Evolutionary conservation across 2,113 vertebrate genomes (phyloP), one percentile per base, ranked within the genome.

Genomic region (Clinocottus analis): DNA sequence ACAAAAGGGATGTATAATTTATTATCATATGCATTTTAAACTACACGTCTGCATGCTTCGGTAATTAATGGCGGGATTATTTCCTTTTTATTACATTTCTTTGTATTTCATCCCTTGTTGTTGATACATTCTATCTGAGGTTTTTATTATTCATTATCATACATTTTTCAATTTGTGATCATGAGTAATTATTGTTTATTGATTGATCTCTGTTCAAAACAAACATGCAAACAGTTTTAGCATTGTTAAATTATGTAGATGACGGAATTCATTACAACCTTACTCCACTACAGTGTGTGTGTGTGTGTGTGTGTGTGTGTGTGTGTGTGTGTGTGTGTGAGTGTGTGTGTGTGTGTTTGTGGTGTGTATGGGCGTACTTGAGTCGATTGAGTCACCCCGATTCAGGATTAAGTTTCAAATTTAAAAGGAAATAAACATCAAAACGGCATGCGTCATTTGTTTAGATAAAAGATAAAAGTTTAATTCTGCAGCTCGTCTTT

Each of bases 361-460:
- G 6, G 33, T 25, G 23, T 56, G 16, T 45, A 12, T 77, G 45
- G 2, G 31, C 0, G 25, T 55, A 25, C 19, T 2, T 53, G 45
- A 23, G n/a, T n/a, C n/a, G n/a, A n/a, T n/a, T n/a, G 11, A 5
- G 16, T 33, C 21, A 19, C 17, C 29, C 33, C 13, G 13, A 35
- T 68, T 43, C 19, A n/a, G 25, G 31, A 25, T 55, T 55, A 6
- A 7, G 1, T 77, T 60, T 16, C 59, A 72, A 53, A 23, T 35
- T 53, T 4, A 49, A 67, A 63, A 60, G 31, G 3, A 4, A 41
- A 58, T 19, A 25, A 61, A 55, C 7, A 17, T 3, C 49, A n/a
- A 56, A 75, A 51, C 29, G 14, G 4, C 60, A 67, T 61, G 49
- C 17, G 33, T 47, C 19, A 17, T 64, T 82, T 64, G 21, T 58